Evolutionary conservation across 2,888 invertebrate genomes (phyloP), one percentile per base, ranked within the genome.

Genomic region (Tipula unca): DNA sequence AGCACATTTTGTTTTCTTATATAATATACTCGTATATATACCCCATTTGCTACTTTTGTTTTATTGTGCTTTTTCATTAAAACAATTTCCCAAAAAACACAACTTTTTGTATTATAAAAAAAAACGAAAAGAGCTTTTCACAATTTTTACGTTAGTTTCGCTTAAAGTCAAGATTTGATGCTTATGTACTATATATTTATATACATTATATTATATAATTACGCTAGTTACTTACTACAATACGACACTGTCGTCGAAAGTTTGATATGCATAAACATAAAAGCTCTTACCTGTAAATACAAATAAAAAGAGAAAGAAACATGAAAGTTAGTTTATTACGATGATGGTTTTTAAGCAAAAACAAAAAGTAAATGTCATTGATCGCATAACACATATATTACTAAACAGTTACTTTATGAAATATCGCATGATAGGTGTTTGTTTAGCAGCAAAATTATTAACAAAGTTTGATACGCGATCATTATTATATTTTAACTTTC

Each of bases 211-310:
- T n/a, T n/a, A 48, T 69, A 69, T 20, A 69, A 69, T 69, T 69
- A 69, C 25, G 25, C 25, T 69, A 25, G 20, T 10, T 69, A 69
- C 69, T 69, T 69, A 69, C 69, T 25, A 1, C 17, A 54, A 54
- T 54, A 54, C 25, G 1, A 25, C 25, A 25, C 10, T 25, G 4
- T 25, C 20, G 69, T 69, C 25, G 69, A 69, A 69, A 69, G 25
- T 69, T 69, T 69, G 69, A 69, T 69, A 69, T 69, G 69, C 25
- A 69, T 69, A 69, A 69, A 69, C 25, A 25, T 69, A 69, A 69
- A 69, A 69, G 69, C 69, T 69, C 69, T 69, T 69, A 69, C 69
- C 69, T 69, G 69, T 69, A 69, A 69, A 69, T 69, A 69, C n/a
- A 54, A 54, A 54, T 54, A 69, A 69, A 8, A 25, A 13, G 0